Evolutionary conservation across 2,888 invertebrate genomes (phyloP), one percentile per base, ranked within the genome.

Genomic region (Lasioglossum calceatum): DNA sequence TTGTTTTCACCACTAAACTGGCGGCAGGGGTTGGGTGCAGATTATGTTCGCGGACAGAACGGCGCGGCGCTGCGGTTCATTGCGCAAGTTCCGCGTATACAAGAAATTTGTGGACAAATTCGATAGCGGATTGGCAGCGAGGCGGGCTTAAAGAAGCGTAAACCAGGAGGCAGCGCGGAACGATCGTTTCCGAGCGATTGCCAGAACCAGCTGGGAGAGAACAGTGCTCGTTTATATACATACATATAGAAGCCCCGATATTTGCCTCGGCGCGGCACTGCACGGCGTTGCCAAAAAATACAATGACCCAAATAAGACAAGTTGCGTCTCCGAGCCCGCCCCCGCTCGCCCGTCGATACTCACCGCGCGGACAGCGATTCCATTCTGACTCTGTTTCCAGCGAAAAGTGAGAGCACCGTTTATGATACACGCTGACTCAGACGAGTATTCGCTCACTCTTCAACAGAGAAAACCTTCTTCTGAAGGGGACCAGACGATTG

Each of bases 281-380:
- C 47, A 16, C 4, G 47, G 71, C 76, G 74, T 85, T 88, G 89
- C 87, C 89, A 88, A 88, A 89, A 87, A 88, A 88, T 88, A 82
- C 86, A 88, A 83, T 88, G 89, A 89, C 86, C 89, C 83, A 84
- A 88, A 89, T 86, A 82, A 89, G 79, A 86, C 75, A 75, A 88
- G 78, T 87, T 77, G 87, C 77, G 67, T 79, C 77, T 77, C 14
- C 32, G 32, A 32, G 32, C 42, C 12, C 42, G 42, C 42, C 77
- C 16, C 3, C 44, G 14, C 44, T 72, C 81, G 67, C 81, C 71
- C 82, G 84, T 86, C 84, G 84, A 88, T 89, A 80, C 79, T 81
- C 82, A 23, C 85, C 78, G n/a, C 61, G 70, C 54, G 70, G 83
- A 72, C 73, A 75, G 70, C 75, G 75, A 79, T 73, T 70, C 77